Evolutionary conservation across 1,140 invertebrate genomes (phyloP).

Genomic region (Orchesella cincta): DNA sequence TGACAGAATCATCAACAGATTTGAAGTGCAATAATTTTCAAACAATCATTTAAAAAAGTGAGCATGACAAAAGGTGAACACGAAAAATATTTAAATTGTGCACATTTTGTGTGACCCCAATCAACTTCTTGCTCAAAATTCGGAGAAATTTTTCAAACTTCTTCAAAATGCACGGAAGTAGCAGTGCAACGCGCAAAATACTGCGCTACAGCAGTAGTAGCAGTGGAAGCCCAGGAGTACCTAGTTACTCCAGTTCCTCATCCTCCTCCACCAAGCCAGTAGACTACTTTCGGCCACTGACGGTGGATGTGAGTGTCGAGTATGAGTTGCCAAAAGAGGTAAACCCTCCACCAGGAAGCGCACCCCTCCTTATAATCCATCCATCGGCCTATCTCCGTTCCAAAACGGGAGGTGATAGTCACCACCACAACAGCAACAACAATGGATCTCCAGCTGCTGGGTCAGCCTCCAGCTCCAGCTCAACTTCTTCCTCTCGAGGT

Average conservation of each 20-base stretch:
- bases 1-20: no score
- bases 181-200: neutral
- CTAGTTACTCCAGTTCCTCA: no score
- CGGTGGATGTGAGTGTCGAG: conserved; percentile 81
- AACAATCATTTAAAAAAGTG: no score
- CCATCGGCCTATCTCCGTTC: conserved; percentile 70
- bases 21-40: no score
- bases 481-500: neutral
- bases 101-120: no score
- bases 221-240: no score
- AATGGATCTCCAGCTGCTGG: neutral
- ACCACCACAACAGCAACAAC: neutral
- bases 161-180: conserved; percentile 19
- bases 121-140: conserved; percentile 3
- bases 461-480: neutral
- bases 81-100: no score
- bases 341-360: conserved; percentile 72
- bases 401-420: conserved; percentile 35
- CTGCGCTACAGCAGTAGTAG: conserved; percentile 17
- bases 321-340: conserved; percentile 79
- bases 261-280: conserved; percentile 44
- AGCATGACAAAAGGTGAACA: no score
- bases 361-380: conserved; percentile 79
- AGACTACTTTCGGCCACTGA: conserved; percentile 75
- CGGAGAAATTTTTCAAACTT: neutral